phyloP scores from a whole-genome alignment of 2,888 invertebrate species.

The Phlogophora meticulosa region DNA sequence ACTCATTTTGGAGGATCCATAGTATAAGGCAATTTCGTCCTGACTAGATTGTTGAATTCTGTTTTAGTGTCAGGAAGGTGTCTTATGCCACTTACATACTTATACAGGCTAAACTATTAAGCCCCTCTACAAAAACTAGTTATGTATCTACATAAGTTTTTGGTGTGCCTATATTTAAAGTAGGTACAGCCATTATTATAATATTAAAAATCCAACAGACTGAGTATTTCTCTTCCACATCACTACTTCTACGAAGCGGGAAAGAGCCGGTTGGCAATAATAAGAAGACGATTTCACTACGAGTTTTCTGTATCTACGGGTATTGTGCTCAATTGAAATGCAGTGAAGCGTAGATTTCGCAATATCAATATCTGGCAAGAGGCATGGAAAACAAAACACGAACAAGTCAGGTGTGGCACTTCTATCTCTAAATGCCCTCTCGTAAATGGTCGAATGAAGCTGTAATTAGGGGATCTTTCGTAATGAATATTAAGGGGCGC shows the following conservation, averaged over 20 bases:
- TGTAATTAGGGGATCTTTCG: conserved; percentile 86
- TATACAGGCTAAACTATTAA: neutral
- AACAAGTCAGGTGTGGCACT: conserved; percentile 86
- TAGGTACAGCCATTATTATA: conserved; percentile 3
- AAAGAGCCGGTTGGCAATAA: conserved; percentile 57
- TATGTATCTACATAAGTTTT: too few relatives aligned
- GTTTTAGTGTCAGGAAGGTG: neutral
- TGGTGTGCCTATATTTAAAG: neutral
- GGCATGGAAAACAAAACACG: conserved; percentile 81
- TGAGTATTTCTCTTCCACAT: conserved; percentile 50
- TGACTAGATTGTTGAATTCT: neutral
- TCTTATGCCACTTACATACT: neutral
- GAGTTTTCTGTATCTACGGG: conserved; percentile 70
- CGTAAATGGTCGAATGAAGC: conserved; percentile 77
- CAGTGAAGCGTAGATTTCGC: conserved; percentile 75
- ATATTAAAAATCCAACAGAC: conserved; percentile 29
- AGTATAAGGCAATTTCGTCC: neutral
- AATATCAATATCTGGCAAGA: conserved; percentile 86
- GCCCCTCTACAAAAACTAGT: neutral
- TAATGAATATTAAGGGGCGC: conserved; percentile 89
- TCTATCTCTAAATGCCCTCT: conserved; percentile 75
- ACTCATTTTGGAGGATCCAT: neutral
- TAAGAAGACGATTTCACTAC: conserved; percentile 72
- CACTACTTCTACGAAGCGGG: conserved; percentile 38
- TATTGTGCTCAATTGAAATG: conserved; percentile 80